Base-by-base conservation (phyloP, 2,113 vertebrate species). In the Ammodytes marinus region DNA sequence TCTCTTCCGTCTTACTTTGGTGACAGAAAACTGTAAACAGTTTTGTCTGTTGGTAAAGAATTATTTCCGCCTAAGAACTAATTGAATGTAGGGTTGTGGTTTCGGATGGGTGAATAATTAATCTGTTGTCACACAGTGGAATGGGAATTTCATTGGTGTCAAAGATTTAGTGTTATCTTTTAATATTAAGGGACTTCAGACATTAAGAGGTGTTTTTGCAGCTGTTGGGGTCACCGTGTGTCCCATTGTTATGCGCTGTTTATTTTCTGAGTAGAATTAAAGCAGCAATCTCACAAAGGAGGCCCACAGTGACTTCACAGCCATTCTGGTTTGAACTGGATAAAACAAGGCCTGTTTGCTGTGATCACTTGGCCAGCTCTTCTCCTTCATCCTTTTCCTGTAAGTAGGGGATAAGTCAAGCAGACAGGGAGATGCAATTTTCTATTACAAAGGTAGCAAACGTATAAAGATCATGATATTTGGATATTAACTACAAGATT, bases 261-360 rank as follows among this genome's bases (percentile, higher is more conserved):
- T 27, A 5, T 27, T 69, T 42, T 77, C 49, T 80, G 52, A 64
- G 46, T 46, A 37, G 15, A 70, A 59, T 43, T 35, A 43, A 79
- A 74, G 80, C 77, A 67, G 70, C 55, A 55, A 19, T 40, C 67
- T 46, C 17, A 77, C 49, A 40, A 50, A 79, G 64, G 61, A 74
- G 54, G 52, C 69, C 39, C 57, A 8, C 67, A 54, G 50, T 0
- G 52, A 74, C 68, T 74, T 64, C 15, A 13, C 79, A 69, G 77
- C 64, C 54, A 8, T 76, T 85, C 89, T 83, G 80, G 86, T 90
- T 90, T 80, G 40, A 87, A 83, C 85, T 71, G 81, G 86, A 91
- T 86, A 39, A 80, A 84, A 88, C 84, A 81, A 83, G 65, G 58
- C 50, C 77, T 69, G 82, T 60, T 76, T 83, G 27, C 78, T 87